These are phyloP conservation scores for Zaprionus obscuricornis DNA, from an alignment of 2,888 invertebrate species.

Conservation along the genomic window DNA sequence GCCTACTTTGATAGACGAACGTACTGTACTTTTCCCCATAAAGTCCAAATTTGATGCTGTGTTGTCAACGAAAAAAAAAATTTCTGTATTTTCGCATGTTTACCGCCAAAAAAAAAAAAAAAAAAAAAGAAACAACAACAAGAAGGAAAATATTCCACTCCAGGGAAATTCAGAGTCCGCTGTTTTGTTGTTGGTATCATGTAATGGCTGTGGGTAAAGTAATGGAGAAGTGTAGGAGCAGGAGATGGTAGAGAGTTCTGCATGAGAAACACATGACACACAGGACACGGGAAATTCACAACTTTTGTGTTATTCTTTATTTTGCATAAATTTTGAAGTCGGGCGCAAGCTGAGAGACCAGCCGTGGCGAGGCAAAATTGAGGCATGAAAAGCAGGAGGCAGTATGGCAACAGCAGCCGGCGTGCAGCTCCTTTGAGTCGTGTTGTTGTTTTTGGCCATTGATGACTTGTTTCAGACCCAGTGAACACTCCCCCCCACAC, in stretches of 20 bases:
- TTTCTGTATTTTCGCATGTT: not conserved
- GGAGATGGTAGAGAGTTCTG: not conserved
- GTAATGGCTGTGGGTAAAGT: slow-evolving; percentile 19
- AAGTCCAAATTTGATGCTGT: slow-evolving; percentile 51
- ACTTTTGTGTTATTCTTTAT: slow-evolving; percentile 72
- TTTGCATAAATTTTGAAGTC: slow-evolving; percentile 78
- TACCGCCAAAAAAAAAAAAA: slow-evolving; percentile 36
- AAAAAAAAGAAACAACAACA: too few species aligned
- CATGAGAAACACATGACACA: slow-evolving; percentile 59
- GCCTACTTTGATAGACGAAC: too few species aligned
- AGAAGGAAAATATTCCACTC: slow-evolving; percentile 54
- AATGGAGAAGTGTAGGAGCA: not conserved
- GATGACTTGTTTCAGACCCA: slow-evolving; percentile 62
- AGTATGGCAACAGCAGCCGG: slow-evolving; percentile 3
- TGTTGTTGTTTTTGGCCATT: slow-evolving; percentile 44
- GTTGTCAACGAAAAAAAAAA: slow-evolving; percentile 36
- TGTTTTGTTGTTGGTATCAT: slow-evolving; percentile 40
- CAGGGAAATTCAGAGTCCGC: slow-evolving; percentile 64
- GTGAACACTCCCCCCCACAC: not conserved
- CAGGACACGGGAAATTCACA: slow-evolving; percentile 55
- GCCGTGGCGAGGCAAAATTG: slow-evolving; percentile 11
- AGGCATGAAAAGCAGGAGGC: too few species aligned
- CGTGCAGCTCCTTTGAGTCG: slow-evolving; percentile 37
- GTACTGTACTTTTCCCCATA: too few species aligned
- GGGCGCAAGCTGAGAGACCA: too few species aligned